Conservation (phyloP, 2,113 vertebrate genomes). For the Nothoprocta pentlandii region DNA sequence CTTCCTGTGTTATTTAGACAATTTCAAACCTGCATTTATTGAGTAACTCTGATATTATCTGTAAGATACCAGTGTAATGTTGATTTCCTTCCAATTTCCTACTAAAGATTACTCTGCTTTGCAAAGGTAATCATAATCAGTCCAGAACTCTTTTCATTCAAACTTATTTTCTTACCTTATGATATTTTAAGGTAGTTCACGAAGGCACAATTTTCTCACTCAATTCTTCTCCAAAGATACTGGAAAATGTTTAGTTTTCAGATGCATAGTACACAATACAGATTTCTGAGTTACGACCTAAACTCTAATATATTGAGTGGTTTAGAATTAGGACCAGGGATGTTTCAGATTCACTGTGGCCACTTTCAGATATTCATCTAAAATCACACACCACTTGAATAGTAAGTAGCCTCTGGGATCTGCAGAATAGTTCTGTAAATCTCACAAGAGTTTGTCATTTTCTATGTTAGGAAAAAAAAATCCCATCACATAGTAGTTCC, state of each 20-base stretch:
- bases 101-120: not conserved
- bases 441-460: not conserved
- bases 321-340: not conserved
- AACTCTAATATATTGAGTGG: not conserved
- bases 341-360: not conserved
- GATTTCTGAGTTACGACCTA: not conserved
- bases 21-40: not conserved
- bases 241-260: not conserved
- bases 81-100: conserved; percentile 3
- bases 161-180: not conserved
- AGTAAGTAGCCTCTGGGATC: not conserved
- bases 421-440: not conserved
- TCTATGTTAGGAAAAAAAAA: not conserved
- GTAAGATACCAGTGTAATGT: not conserved
- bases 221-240: not conserved
- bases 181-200: not conserved
- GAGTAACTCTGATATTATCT: not conserved
- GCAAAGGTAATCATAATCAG: not conserved
- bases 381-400: not conserved
- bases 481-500: not conserved
- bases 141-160: not conserved
- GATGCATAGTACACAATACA: not conserved
- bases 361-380: not conserved
- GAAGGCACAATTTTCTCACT: not conserved
- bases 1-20: not conserved